Evolutionary conservation across 2,797 vertebrate genomes (phyloP).

Genomic region (Catamblyrhynchus diadema): DNA sequence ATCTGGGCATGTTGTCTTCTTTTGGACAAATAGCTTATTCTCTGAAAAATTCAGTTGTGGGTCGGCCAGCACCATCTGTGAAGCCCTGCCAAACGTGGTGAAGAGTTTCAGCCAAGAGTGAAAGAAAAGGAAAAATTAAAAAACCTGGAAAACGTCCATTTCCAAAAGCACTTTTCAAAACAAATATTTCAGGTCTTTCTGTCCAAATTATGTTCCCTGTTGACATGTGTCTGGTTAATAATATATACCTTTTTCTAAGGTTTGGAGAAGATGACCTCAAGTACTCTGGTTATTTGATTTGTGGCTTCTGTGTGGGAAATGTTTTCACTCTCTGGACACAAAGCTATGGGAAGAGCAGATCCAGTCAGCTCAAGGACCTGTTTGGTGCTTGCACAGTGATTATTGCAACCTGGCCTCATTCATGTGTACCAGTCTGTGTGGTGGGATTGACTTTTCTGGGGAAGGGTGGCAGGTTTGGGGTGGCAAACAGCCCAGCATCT

Average conservation of each 20-base stretch:
- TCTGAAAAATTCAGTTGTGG: conserved; percentile 38
- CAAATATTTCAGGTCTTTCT: conserved; percentile 44
- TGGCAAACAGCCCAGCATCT: not conserved
- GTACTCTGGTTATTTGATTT: not conserved
- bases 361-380: not conserved
- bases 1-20: conserved; percentile 57
- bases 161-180: conserved; percentile 42
- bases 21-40: conserved; percentile 63
- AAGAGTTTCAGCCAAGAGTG: conserved; percentile 50
- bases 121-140: conserved; percentile 49
- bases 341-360: not conserved
- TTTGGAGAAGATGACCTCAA: not conserved
- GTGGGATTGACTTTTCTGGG: not conserved
- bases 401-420: not conserved
- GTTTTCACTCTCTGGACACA: not conserved
- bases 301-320: not conserved
- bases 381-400: not conserved
- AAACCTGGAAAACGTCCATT: conserved; percentile 14
- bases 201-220: not conserved
- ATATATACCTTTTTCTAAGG: not conserved
- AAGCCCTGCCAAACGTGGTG: conserved; percentile 46
- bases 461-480: not conserved
- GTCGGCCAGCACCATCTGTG: conserved; percentile 49
- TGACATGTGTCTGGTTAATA: conserved; percentile 11
- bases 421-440: accelerated